Evolutionary conservation across 2,888 invertebrate genomes (phyloP), one percentile per base, ranked within the genome.

Genomic region (Portevinia maculata): DNA sequence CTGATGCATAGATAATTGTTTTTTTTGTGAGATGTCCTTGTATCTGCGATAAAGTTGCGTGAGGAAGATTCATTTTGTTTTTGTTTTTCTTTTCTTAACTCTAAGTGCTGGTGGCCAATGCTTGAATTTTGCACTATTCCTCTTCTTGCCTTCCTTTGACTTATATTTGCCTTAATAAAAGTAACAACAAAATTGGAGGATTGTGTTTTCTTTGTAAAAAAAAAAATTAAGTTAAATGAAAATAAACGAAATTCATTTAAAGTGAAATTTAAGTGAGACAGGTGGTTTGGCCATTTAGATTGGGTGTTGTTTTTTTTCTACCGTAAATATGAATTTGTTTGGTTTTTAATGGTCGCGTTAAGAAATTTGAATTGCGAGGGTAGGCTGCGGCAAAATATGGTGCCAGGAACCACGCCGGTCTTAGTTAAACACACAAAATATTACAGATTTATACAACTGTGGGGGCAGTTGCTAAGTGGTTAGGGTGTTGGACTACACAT

Each of bases 141-240:
- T n/a, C 19, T 39, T 13, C 9, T 37, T 17, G 44, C 37, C 37
- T 53, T 73, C 13, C 44, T 53, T 55, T 62, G 53, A 57, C 76
- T 71, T 78, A 65, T 79, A 37, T 55, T 79, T 60, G 13, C 19
- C 7, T 67, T 79, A 57, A 44, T 48, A 37, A 62, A 76, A 76
- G 55, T 70, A 37, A 57, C 57, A 39, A 24, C 53, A 48, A 67
- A 79, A 79, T 34, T 69, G 62, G 60, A 57, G 69, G 75, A 44
- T 60, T 62, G 60, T 62, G 37, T 64, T 67, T 69, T 44, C 62
- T 57, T 69, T 69, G 55, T 21, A 41, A 48, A 41, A 55, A 79
- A 75, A 41, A 55, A 79, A 75, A 67, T 79, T 74, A 62, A 60
- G 62, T 79, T 79, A 67, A 75, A 79, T 75, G 67, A 74, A 62